These are phyloP conservation scores for Thereuonema tuberculata DNA, from an alignment of 1,140 invertebrate species.

Conservation along the genomic window DNA sequence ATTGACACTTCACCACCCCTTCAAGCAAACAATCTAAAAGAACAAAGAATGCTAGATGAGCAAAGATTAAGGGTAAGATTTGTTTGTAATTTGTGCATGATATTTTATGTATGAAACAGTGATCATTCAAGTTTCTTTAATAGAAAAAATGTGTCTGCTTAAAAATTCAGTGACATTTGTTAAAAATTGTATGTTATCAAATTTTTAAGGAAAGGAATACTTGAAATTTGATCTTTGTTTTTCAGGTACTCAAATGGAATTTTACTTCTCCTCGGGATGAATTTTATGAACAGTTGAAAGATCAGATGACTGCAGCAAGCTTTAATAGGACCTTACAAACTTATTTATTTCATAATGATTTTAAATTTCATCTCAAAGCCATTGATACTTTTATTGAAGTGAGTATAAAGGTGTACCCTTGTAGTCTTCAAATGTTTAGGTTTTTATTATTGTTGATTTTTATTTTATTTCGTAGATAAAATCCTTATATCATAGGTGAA, in stretches of 20 bases:
- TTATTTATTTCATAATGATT: slow-evolving; percentile 91
- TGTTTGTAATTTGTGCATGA: no score
- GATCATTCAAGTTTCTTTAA: no score
- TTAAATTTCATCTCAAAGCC: slow-evolving; percentile 91
- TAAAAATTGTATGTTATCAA: no score
- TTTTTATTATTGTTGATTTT: no score
- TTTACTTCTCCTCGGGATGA: slow-evolving; percentile 85
- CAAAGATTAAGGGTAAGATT: slow-evolving; percentile 73
- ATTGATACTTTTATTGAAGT: slow-evolving; percentile 75
- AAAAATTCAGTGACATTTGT: no score
- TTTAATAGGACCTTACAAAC: slow-evolving; percentile 71
- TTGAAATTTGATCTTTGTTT: no score
- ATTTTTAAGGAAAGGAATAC: no score
- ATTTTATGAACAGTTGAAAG: slow-evolving; percentile 79
- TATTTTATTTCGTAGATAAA: no score
- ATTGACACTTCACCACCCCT: slow-evolving; percentile 63
- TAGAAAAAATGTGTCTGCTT: no score
- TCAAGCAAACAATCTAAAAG: slow-evolving; percentile 72
- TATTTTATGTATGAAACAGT: no score
- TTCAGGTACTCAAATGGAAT: slow-evolving; percentile 76
- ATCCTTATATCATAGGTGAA: no score
- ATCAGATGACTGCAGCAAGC: slow-evolving; percentile 76
- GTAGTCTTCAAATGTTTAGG: no score
- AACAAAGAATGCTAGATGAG: slow-evolving; percentile 81
- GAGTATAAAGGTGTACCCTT: slow-evolving; percentile 14